These are phyloP conservation scores for Platycercus adscitus DNA, from an alignment of 2,113 vertebrate species.

Conservation along the genomic window DNA sequence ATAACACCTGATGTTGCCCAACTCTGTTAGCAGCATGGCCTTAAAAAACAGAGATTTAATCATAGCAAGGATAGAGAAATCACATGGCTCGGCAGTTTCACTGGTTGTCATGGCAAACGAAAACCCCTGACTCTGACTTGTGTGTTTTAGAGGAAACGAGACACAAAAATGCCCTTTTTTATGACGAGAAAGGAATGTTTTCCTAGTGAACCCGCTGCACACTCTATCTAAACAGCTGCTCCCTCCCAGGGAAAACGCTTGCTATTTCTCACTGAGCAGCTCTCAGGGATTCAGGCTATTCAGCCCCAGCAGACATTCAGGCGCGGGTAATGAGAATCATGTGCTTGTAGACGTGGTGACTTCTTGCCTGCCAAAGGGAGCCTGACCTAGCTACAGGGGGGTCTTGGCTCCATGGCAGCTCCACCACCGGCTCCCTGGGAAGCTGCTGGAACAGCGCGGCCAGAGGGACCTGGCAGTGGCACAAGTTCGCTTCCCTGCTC, in stretches of 20 bases:
- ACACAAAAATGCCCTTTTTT: conserved; percentile 21
- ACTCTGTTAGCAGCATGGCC: background rate
- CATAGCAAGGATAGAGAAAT: conserved; percentile 18
- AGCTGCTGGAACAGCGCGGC: background rate
- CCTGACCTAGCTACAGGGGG: background rate
- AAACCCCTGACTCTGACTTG: conserved; percentile 4
- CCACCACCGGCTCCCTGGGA: background rate
- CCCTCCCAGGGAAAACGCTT: conserved; percentile 13
- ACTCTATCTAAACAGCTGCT: conserved; percentile 3
- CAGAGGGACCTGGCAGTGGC: background rate
- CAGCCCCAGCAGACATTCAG: background rate
- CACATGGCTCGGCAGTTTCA: conserved; percentile 11
- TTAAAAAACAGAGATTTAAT: background rate
- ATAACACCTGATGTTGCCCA: conserved; percentile 46
- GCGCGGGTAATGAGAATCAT: background rate
- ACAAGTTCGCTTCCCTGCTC: background rate
- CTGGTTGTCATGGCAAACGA: conserved; percentile 63
- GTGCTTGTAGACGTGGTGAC: background rate
- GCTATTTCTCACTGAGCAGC: background rate
- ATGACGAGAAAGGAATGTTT: background rate
- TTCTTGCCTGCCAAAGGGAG: conserved; percentile 10
- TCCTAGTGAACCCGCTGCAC: conserved; percentile 3
- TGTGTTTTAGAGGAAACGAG: conserved; percentile 2
- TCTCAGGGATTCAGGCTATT: background rate
- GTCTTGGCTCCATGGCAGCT: background rate